Conservation (phyloP, 2,888 invertebrate genomes). For the Chrysolina haemoptera region DNA sequence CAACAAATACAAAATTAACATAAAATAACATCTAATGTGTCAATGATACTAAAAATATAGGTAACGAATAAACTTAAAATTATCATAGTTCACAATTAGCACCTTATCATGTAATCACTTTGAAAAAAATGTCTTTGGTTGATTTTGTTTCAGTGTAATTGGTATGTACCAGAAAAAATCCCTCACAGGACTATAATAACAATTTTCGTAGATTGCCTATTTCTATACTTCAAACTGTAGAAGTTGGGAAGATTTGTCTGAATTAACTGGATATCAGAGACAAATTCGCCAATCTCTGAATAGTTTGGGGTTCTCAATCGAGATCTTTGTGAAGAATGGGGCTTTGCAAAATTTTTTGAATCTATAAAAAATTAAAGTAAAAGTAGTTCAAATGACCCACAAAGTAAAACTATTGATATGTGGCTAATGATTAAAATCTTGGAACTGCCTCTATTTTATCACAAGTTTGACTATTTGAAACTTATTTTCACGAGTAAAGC, state of each 20-base stretch:
- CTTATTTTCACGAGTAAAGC: background rate
- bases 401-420: too few relatives aligned
- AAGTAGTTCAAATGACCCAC: background rate
- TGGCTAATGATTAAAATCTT: background rate
- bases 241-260: too few relatives aligned
- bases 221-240: too few relatives aligned
- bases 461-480: background rate
- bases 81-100: constrained; percentile 54
- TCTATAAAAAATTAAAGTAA: background rate
- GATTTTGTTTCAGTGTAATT: constrained; percentile 43
- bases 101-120: constrained; percentile 59
- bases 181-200: too few relatives aligned
- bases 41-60: constrained; percentile 51
- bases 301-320: background rate
- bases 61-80: constrained; percentile 52
- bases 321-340: background rate
- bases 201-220: too few relatives aligned
- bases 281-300: background rate
- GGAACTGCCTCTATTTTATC: background rate
- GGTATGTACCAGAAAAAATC: background rate
- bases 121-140: constrained; percentile 58
- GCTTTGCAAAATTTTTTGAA: background rate
- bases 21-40: constrained; percentile 45
- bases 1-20: constrained; percentile 52
- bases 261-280: too few relatives aligned